Evolutionary conservation across 2,888 invertebrate genomes (phyloP).

Genomic region (Eilema griseolum): DNA sequence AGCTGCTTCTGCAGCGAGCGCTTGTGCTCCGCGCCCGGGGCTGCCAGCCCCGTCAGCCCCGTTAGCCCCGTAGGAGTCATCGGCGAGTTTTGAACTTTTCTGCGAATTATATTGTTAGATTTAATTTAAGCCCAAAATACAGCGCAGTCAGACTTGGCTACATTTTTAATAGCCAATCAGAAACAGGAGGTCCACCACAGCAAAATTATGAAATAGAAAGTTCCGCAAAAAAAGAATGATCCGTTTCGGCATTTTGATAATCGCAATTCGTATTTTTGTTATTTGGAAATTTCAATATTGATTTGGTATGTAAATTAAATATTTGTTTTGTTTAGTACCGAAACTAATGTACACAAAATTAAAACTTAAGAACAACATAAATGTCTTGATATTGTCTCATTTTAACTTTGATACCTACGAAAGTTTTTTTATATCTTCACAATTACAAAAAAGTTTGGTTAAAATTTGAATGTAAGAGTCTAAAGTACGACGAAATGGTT

Average conservation of each 20-base stretch:
- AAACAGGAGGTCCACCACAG: no score
- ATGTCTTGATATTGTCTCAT: conserved; percentile 26
- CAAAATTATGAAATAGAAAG: no score
- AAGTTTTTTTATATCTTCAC: conserved; percentile 17
- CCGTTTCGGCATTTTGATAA: no score
- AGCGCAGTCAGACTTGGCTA: no score
- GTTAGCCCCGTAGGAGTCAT: conserved; percentile 21
- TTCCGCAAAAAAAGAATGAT: no score
- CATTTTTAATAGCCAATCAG: no score
- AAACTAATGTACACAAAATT: no score
- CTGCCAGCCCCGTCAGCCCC: conserved; percentile 18
- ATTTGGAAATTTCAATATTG: no score
- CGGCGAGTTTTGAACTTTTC: conserved; percentile 67
- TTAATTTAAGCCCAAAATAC: no score
- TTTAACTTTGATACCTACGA: conserved; percentile 13
- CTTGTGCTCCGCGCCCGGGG: conserved; percentile 60
- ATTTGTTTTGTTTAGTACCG: no score
- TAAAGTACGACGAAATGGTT: conserved; percentile 14
- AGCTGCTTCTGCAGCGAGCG: conserved; percentile 86
- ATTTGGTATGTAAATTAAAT: no score
- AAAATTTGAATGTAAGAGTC: conserved; percentile 10
- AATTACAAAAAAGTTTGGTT: conserved; percentile 22
- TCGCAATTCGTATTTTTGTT: no score
- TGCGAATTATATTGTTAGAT: conserved; percentile 40
- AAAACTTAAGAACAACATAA: conserved; percentile 20